Evolutionary conservation across 2,888 invertebrate species (phyloP), one percentile per base, ranked within the genome.

Genomic region (Oscheius sp.): DNA sequence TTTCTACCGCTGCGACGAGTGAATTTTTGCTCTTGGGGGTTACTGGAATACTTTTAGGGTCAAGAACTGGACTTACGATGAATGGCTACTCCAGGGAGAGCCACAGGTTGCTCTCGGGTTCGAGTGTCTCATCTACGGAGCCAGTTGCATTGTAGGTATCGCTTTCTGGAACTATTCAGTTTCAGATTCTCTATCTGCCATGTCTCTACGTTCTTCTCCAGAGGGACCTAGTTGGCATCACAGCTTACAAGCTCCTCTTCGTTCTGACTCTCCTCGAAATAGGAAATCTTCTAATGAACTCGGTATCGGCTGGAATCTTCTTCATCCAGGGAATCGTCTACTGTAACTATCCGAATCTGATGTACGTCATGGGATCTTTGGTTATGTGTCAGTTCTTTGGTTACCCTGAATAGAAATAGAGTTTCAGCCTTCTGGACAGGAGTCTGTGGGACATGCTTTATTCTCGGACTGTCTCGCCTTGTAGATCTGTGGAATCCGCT

Each of bases 321-420:
- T 59, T 58, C 58, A 59, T 70, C 29, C 42, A 57, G n/a, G 70
- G 70, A 29, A 55, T 70, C 10, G 70, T 70, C 32, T 70, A 33
- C 7, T 70, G 70, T 48, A 70, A 70, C 21, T 58, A 70, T 32
- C 70, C 70, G 3, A 21, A 70, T 37, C 21, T 59, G 47, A 70
- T 58, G 21, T 70, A 70, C 50, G 11, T 70, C 32, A 29, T 59
- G 9, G 70, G 70, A 0, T 70, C 47, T 48, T 5, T 58, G 9
- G 68, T 68, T 10, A 68, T 68, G 68, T 21, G 68, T 68, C 21
- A 13, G 55, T 55, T 35, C 11, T 21, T 35, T 21, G 11, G 53
- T n/a, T 53, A 7, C 5, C 5, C 5, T 53, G 53, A 53, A 1
- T 4, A 53, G 11, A 3, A 10, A 7, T 53, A 29, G 2, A 70